These are phyloP conservation scores for Cerastis leucographa DNA, from an alignment of 2,888 invertebrate genomes.

Conservation along the genomic window DNA sequence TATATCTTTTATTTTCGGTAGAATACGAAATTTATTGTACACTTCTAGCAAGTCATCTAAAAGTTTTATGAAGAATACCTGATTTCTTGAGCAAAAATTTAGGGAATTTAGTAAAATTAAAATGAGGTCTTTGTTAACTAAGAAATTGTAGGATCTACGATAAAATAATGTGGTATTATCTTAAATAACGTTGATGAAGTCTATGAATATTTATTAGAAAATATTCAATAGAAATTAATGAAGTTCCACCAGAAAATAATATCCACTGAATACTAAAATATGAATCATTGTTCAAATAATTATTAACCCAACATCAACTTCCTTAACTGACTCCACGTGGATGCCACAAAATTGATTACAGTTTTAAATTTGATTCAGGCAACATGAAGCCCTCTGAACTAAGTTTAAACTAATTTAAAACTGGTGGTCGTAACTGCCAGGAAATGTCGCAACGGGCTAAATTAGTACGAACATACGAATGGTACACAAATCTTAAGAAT, in stretches of 20 bases:
- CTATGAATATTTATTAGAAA: constrained; percentile 6
- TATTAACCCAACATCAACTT: not conserved
- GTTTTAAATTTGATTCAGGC: constrained; percentile 54
- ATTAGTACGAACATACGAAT: constrained; percentile 60
- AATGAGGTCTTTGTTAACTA: not conserved
- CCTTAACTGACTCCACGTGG: not conserved
- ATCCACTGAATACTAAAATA: not conserved
- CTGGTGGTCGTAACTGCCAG: constrained; percentile 40
- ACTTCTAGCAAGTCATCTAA: not conserved
- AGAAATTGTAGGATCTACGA: not conserved
- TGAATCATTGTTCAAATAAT: constrained; percentile 8
- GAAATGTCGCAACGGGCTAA: constrained; percentile 29
- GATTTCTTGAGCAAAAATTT: not conserved
- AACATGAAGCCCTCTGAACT: constrained; percentile 42
- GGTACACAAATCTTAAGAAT: constrained; percentile 59
- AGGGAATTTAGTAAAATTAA: not conserved
- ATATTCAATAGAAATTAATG: not conserved
- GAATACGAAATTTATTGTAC: not conserved
- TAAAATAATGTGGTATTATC: not conserved
- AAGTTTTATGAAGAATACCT: not conserved
- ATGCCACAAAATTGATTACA: constrained; percentile 43
- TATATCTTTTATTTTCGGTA: constrained; percentile 1
- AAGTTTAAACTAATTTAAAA: constrained; percentile 63
- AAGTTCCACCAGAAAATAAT: not conserved
- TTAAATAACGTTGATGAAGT: not conserved